Percentiles rank a stretch among this genome's conserved stretches.
These are phyloP conservation scores for Gobio gobio DNA, from an alignment of 2,113 vertebrate species.

Conservation along the genomic window DNA sequence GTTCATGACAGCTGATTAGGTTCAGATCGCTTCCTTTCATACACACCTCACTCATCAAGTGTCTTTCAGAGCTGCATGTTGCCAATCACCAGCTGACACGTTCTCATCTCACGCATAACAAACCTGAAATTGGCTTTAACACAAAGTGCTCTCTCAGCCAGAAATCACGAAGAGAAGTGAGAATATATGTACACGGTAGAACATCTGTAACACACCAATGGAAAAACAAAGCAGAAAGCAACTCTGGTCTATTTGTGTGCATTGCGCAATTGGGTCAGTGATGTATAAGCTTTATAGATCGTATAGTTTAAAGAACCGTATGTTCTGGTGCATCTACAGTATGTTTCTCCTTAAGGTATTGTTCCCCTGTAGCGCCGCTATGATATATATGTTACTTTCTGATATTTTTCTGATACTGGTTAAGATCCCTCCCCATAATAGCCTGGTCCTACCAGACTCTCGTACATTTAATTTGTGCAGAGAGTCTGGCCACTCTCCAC, in stretches of 20 bases:
- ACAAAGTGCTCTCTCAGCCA: neutral
- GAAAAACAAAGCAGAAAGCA: neutral
- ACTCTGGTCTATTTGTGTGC: neutral
- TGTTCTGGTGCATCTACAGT: neutral
- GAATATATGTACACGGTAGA: neutral
- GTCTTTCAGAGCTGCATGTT: constrained; percentile 41
- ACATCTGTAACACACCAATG: neutral
- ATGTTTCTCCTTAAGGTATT: neutral
- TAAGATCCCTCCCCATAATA: neutral
- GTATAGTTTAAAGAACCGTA: too few relatives aligned
- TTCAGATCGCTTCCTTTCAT: constrained; percentile 46
- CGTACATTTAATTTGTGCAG: too few relatives aligned
- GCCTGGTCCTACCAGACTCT: too few relatives aligned
- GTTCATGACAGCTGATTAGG: constrained; percentile 51
- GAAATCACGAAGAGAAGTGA: constrained; percentile 20
- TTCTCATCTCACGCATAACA: constrained; percentile 29
- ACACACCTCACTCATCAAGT: constrained; percentile 48
- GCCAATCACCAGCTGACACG: constrained; percentile 37
- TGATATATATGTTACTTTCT: neutral
- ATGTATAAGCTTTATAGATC: neutral
- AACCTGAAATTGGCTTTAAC: constrained; percentile 37
- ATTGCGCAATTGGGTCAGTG: neutral
- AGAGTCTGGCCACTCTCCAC: too few relatives aligned
- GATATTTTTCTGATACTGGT: neutral
- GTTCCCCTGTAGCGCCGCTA: neutral